phyloP scores from a whole-genome alignment of 2,888 invertebrate genomes.

The Xestobium rufovillosum region DNA sequence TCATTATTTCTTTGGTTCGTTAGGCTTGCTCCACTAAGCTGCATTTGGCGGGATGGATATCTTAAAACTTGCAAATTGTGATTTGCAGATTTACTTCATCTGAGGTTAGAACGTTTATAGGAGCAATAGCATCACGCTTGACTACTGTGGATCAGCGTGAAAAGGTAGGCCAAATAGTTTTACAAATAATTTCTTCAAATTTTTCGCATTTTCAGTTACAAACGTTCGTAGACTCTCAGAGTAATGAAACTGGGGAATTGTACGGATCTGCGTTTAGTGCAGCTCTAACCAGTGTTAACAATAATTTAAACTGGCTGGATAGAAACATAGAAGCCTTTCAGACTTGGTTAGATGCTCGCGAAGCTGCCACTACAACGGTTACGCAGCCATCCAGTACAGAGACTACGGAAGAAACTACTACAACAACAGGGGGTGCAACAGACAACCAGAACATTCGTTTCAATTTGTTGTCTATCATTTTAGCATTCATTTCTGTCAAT shows the following conservation, averaged over 20 bases:
- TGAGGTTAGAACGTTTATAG: not conserved
- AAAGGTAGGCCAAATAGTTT: not conserved
- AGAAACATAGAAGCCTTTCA: not conserved
- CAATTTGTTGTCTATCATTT: too few relatives aligned
- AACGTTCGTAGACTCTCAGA: not conserved
- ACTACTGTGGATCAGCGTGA: conserved; percentile 2
- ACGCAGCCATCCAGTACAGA: too few relatives aligned
- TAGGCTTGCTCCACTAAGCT: too few relatives aligned
- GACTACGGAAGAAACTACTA: too few relatives aligned
- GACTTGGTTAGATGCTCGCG: not conserved
- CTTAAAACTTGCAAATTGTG: too few relatives aligned
- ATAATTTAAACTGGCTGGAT: not conserved
- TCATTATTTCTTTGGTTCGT: too few relatives aligned
- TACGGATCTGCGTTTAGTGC: not conserved
- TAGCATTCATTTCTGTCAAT: too few relatives aligned
- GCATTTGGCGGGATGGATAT: too few relatives aligned
- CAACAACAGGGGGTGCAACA: not conserved
- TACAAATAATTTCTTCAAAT: not conserved
- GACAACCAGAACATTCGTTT: too few relatives aligned
- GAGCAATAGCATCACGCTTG: not conserved
- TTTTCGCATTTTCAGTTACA: not conserved
- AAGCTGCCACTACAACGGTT: not conserved
- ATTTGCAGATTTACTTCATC: not conserved
- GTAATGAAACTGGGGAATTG: not conserved
- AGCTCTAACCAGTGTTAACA: not conserved